These are phyloP conservation scores for Drosophila paracracens DNA, from an alignment of 2,888 invertebrate genomes.

Conservation along the genomic window DNA sequence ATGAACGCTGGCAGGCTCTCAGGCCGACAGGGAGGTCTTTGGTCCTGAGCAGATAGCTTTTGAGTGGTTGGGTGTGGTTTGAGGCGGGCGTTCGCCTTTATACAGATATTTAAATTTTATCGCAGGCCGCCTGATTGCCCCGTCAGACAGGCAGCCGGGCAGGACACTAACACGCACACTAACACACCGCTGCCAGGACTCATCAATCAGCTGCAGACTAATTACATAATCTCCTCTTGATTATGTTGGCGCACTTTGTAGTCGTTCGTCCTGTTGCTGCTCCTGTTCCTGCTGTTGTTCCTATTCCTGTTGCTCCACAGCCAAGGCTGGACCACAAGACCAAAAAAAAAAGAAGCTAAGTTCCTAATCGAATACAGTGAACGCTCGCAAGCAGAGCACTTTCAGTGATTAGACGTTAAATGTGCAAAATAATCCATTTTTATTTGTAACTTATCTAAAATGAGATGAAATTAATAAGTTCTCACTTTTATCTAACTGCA, in stretches of 20 bases:
- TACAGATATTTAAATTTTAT: conserved; percentile 76
- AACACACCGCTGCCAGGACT: conserved; percentile 75
- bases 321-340: conserved; percentile 7
- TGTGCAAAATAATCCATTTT: neutral
- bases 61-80: conserved; percentile 16
- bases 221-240: conserved; percentile 85
- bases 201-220: conserved; percentile 85
- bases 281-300: conserved; percentile 2
- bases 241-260: conserved; percentile 79
- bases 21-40: neutral
- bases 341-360: conserved; percentile 1
- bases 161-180: conserved; percentile 2
- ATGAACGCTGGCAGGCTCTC: conserved; percentile 62
- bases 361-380: conserved; percentile 15
- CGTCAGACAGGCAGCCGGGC: conserved; percentile 17
- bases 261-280: conserved; percentile 33
- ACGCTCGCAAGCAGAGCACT: neutral
- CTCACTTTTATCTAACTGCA: neutral
- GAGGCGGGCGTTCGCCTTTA: conserved; percentile 31
- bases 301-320: conserved; percentile 11
- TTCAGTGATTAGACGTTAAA: neutral
- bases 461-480: neutral
- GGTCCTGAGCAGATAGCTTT: conserved; percentile 35
- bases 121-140: conserved; percentile 71
- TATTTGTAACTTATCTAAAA: neutral